Base-by-base conservation (phyloP, 53 echinoderm and acorn worm genomes). In the Apostichopus leukothele region DNA sequence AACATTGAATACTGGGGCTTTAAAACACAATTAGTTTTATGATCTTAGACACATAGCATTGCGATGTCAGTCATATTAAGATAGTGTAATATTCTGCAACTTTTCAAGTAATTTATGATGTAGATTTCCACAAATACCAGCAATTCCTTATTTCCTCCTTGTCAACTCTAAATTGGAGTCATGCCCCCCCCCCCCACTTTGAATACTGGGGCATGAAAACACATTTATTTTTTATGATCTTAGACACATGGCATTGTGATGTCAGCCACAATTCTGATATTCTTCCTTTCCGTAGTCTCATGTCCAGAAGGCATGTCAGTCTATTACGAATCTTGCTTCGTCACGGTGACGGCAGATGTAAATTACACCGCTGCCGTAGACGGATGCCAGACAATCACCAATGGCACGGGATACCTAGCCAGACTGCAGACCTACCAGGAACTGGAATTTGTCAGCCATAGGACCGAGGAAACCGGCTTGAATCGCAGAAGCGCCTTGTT, bases 271-370 rank as follows among this genome's bases (percentile, higher is more conserved):
- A 13, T 63, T 11, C 4, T 16, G 12, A 13, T 9, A 13, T 63
- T 16, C 16, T 11, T 0, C 63, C 16, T 16, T 14, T 63, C 63
- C 16, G 21, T 89, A 94, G 94, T 94, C 1, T 84, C 94, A 16
- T 94, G 94, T 53, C 94, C 94, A 4, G 79, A 53, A 51, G 92
- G 91, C 0, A 91, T 91, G 60, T 11, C 63, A 0, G 92, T 80
- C 23, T 89, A 83, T 51, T 11, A 86, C 50, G 94, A 92, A 10
- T 90, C 90, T 83, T 94, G 94, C 88, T 94, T 86, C 75, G 71
- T n/a, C 23, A 39, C 51, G 51, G 89, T 94, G n/a, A 92, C 86
- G 26, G 88, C 92, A 71, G 25, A 77, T 25, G 19, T 54, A 0
- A 83, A 91, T 55, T 89, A 80, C 16, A 67, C 79, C 63, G 25